Evolutionary conservation across 2,888 invertebrate species (phyloP).

Genomic region (Osmoderma eremita): DNA sequence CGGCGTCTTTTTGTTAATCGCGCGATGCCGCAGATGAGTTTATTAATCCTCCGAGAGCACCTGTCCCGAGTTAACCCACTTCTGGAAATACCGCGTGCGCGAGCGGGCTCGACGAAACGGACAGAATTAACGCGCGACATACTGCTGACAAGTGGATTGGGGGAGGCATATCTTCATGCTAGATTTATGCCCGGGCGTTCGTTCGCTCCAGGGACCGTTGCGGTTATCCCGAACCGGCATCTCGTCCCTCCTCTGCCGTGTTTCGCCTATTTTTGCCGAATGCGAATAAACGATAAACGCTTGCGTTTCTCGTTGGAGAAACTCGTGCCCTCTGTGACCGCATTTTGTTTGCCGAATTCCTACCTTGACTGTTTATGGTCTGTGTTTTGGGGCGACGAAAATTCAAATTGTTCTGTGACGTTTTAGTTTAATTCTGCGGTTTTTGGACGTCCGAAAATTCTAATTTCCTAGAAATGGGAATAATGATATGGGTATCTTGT

Average conservation of each 20-base stretch:
- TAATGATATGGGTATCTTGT: too few species aligned
- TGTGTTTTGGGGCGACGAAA: too few species aligned
- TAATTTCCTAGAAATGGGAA: too few species aligned
- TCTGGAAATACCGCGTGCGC: conserved; percentile 45
- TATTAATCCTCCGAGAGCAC: conserved; percentile 49
- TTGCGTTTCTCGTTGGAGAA: not conserved
- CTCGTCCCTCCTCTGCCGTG: not conserved
- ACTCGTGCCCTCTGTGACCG: too few species aligned
- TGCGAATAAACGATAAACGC: conserved; percentile 29
- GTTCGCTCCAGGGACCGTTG: conserved; percentile 7
- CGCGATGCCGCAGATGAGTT: conserved; percentile 45
- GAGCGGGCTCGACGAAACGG: too few species aligned
- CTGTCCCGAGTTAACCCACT: conserved; percentile 48
- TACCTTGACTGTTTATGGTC: too few species aligned
- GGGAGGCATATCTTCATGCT: conserved; percentile 37
- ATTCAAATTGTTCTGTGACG: too few species aligned
- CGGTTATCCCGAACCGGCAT: conserved; percentile 7
- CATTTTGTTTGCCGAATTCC: too few species aligned
- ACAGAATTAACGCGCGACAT: conserved; percentile 48
- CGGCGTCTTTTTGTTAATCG: conserved; percentile 36
- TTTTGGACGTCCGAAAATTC: too few species aligned
- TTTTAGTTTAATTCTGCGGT: too few species aligned
- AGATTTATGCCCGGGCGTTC: conserved; percentile 19
- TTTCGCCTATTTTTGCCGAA: conserved; percentile 18
- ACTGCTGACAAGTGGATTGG: conserved; percentile 49